phyloP scores from a whole-genome alignment of 2,113 vertebrate species.

The Lophura nycthemera region DNA sequence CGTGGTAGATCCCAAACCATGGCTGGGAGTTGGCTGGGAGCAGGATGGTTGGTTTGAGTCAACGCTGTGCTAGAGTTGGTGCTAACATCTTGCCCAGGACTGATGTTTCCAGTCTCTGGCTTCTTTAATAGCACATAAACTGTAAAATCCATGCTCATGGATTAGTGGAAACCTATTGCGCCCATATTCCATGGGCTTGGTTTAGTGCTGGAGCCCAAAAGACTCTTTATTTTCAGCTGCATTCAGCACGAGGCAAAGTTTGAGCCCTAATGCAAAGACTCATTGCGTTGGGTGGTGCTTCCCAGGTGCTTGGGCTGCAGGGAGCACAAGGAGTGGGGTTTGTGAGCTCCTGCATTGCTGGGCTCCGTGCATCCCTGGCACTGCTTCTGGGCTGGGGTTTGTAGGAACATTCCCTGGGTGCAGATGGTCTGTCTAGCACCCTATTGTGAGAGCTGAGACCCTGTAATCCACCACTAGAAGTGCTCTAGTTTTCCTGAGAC shows the following conservation, averaged over 20 bases:
- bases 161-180: no score
- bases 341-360: neutral
- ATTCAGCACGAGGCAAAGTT: fast-evolving
- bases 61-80: fast-evolving
- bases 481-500: neutral
- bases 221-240: neutral
- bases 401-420: neutral
- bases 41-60: neutral
- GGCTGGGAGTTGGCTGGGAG: neutral
- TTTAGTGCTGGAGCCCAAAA: neutral
- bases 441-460: constrained; percentile 57
- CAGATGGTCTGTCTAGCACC: constrained; percentile 70
- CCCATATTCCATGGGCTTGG: neutral
- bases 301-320: neutral
- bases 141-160: fast-evolving
- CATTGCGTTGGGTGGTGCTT: fast-evolving
- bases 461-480: constrained; percentile 52
- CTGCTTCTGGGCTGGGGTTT: neutral
- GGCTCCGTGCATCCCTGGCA: neutral
- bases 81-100: neutral
- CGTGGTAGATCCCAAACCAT: neutral
- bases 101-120: neutral
- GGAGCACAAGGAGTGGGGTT: neutral
- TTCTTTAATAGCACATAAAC: neutral
- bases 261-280: neutral